Percentiles rank a stretch among this genome's conserved stretches.
These are phyloP conservation scores for Petrolisthes manimaculis DNA, from an alignment of 2,888 invertebrate species.

Conservation along the genomic window DNA sequence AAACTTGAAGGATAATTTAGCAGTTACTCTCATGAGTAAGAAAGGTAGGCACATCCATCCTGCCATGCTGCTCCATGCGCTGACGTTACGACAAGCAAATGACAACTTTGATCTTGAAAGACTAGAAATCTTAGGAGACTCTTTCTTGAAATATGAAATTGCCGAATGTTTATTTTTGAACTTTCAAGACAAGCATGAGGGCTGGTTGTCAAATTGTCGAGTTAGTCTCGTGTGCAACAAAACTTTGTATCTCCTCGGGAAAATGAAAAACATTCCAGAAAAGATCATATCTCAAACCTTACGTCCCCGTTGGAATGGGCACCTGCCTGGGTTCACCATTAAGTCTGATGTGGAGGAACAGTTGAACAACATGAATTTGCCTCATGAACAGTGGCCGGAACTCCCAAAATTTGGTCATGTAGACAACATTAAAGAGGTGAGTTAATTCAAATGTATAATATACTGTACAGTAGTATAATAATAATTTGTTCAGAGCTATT, in stretches of 20 bases:
- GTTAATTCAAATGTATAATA: neutral
- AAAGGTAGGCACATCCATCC: slow-evolving; percentile 33
- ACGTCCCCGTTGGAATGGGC: slow-evolving; percentile 81
- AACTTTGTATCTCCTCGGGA: slow-evolving; percentile 85
- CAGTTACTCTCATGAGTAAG: slow-evolving; percentile 7
- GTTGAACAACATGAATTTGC: slow-evolving; percentile 56
- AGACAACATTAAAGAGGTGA: neutral
- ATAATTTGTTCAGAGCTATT: no score
- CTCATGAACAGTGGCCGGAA: slow-evolving; percentile 44
- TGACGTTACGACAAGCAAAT: slow-evolving; percentile 80
- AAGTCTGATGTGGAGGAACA: slow-evolving; percentile 72
- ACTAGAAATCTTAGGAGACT: slow-evolving; percentile 89
- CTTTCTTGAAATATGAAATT: slow-evolving; percentile 84
- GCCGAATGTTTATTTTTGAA: slow-evolving; percentile 80
- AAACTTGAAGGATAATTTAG: slow-evolving; percentile 20
- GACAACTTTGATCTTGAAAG: slow-evolving; percentile 84
- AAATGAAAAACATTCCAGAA: slow-evolving; percentile 74
- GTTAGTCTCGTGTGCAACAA: slow-evolving; percentile 83
- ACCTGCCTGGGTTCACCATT: slow-evolving; percentile 80
- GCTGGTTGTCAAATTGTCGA: slow-evolving; percentile 82
- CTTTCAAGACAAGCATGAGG: slow-evolving; percentile 81
- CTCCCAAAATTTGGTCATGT: neutral
- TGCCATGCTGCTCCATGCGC: slow-evolving; percentile 72
- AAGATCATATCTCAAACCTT: slow-evolving; percentile 76
- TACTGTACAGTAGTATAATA: no score